Percentiles rank a stretch among this genome's conserved stretches.
These are phyloP conservation scores for Cheilosia vernalis DNA, from an alignment of 2,888 invertebrate species.

Conservation along the genomic window DNA sequence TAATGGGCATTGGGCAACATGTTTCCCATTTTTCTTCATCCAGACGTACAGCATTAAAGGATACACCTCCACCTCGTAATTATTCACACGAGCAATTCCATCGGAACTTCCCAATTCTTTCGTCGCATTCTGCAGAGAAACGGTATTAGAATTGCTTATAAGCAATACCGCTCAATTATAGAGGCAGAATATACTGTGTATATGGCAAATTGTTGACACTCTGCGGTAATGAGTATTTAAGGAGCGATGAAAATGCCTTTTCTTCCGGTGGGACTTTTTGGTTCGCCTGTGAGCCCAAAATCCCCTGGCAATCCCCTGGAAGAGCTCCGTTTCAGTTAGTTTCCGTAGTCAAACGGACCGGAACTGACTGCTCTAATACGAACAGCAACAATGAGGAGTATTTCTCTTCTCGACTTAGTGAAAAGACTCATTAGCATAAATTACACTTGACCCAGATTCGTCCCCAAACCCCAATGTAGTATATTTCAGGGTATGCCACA, in stretches of 20 bases:
- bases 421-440: constrained; percentile 71
- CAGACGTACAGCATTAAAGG: neutral
- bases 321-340: constrained; percentile 49
- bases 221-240: constrained; percentile 47
- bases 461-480: constrained; percentile 13
- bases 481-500: constrained; percentile 46
- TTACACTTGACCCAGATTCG: constrained; percentile 71
- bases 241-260: constrained; percentile 40
- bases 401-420: constrained; percentile 30
- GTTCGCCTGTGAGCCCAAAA: constrained; percentile 28
- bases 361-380: constrained; percentile 46
- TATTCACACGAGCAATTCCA: constrained; percentile 46
- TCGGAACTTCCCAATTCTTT: constrained; percentile 4
- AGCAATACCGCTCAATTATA: constrained; percentile 35
- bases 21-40: constrained; percentile 9
- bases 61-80: neutral
- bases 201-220: constrained; percentile 31
- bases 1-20: constrained; percentile 3
- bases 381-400: constrained; percentile 15
- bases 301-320: constrained; percentile 17
- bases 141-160: constrained; percentile 32
- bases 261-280: constrained; percentile 7
- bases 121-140: neutral
- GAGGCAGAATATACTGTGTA: neutral
- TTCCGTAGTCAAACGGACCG: constrained; percentile 53